A percentile compares a stretch with the other conserved stretches of the same genome.
Conservation (phyloP, 2,888 invertebrate species). For the Mythimna lalbum region DNA sequence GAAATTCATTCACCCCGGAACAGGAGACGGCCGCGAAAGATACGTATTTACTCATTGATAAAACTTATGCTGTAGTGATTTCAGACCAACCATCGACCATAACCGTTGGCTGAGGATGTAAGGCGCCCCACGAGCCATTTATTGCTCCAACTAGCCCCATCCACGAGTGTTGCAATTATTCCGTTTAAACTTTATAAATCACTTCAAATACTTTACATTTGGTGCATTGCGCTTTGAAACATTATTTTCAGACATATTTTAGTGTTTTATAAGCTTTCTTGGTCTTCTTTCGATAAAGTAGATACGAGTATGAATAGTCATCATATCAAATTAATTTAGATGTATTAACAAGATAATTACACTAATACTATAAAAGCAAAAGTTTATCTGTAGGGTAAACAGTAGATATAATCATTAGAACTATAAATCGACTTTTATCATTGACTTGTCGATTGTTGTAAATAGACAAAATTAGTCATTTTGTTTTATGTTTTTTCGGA, state of each 20-base stretch:
- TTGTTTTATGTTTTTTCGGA: too few relatives aligned
- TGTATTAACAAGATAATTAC: too few relatives aligned
- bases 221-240: constrained; percentile 82
- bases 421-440: too few relatives aligned
- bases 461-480: too few relatives aligned
- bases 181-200: constrained; percentile 81
- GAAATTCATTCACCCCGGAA: not conserved
- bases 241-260: constrained; percentile 20
- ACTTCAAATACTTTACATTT: constrained; percentile 80
- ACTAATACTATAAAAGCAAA: too few relatives aligned
- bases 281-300: not conserved
- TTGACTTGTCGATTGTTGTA: too few relatives aligned
- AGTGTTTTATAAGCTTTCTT: constrained; percentile 10
- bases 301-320: too few relatives aligned
- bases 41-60: constrained; percentile 47
- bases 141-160: constrained; percentile 73
- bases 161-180: constrained; percentile 79
- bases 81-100: constrained; percentile 49
- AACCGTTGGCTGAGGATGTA: constrained; percentile 54
- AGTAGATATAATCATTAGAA: too few relatives aligned
- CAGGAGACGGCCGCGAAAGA: constrained; percentile 13
- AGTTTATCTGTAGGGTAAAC: too few relatives aligned
- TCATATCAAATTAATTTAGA: too few relatives aligned
- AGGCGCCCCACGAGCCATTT: constrained; percentile 71
- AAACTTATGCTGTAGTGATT: constrained; percentile 38